Conservation (phyloP, 2,888 invertebrate genomes). For the Mesorhabditis sp. region DNA sequence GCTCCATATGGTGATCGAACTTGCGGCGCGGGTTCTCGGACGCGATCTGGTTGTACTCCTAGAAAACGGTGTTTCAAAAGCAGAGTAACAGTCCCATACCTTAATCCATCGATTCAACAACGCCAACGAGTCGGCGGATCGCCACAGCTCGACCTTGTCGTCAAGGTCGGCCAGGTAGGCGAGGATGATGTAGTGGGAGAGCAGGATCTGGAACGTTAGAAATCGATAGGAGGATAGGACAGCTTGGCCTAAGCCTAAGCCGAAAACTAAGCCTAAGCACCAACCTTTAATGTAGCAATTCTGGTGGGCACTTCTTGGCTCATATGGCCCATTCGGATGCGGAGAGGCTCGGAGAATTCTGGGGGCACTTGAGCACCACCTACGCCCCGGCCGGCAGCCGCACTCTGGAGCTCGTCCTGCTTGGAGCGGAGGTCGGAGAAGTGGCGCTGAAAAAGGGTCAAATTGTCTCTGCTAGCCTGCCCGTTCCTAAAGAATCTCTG, state of each 20-base stretch:
- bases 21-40: conserved; percentile 42
- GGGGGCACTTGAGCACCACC: conserved; percentile 37
- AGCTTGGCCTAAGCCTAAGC: too few relatives aligned
- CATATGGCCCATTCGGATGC: conserved; percentile 36
- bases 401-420: conserved; percentile 24
- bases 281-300: conserved; percentile 31
- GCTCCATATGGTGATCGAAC: conserved; percentile 30
- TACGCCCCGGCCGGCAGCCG: conserved; percentile 29
- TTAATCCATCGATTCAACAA: conserved; percentile 48
- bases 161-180: conserved; percentile 45
- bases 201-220: conserved; percentile 32
- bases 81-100: not conserved
- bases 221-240: too few relatives aligned
- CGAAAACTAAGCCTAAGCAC: too few relatives aligned
- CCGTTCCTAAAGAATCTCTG: not conserved
- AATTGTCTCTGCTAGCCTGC: not conserved
- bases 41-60: conserved; percentile 38
- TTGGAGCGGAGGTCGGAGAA: conserved; percentile 27
- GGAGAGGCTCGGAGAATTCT: conserved; percentile 44
- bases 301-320: conserved; percentile 42
- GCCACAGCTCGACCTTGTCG: conserved; percentile 43
- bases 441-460: conserved; percentile 31
- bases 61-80: not conserved
- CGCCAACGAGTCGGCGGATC: conserved; percentile 41
- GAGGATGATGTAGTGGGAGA: conserved; percentile 44